phyloP scores from a whole-genome alignment of 2,888 invertebrate species.

The Fissipunctia ypsillon region DNA sequence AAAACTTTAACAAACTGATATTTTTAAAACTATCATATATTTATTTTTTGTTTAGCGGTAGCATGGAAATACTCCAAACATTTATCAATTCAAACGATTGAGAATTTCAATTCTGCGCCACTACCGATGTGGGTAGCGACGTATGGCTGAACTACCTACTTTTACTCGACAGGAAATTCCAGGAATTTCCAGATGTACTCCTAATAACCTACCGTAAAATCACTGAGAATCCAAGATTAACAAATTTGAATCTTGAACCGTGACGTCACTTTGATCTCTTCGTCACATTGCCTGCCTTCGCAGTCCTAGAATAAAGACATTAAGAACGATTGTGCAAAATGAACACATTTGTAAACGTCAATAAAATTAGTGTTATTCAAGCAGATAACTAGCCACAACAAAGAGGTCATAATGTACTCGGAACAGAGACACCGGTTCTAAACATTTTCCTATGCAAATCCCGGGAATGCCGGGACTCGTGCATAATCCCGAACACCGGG shows the following conservation, averaged over 20 bases:
- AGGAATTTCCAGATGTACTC: too few species aligned
- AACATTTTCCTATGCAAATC: constrained; percentile 54
- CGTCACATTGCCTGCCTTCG: too few species aligned
- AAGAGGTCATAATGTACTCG: constrained; percentile 25
- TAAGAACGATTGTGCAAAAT: neutral
- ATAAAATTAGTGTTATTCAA: constrained; percentile 37
- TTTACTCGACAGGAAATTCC: neutral
- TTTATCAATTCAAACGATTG: neutral
- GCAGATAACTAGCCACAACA: constrained; percentile 15
- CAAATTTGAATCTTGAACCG: constrained; percentile 1
- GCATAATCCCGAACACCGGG: constrained; percentile 55
- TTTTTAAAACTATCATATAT: neutral
- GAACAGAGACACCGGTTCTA: constrained; percentile 33
- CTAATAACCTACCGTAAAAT: neutral
- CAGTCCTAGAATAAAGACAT: neutral
- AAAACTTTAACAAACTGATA: neutral
- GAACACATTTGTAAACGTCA: constrained; percentile 7
- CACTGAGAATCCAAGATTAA: neutral
- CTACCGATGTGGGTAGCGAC: neutral
- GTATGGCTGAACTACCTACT: neutral
- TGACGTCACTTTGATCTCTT: neutral
- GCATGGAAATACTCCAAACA: neutral
- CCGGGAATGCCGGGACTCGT: constrained; percentile 38
- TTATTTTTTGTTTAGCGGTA: neutral
- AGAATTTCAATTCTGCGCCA: neutral